Base-by-base conservation (phyloP, 2,888 invertebrate species). In the Kuschelorhynchus macadamiae region DNA sequence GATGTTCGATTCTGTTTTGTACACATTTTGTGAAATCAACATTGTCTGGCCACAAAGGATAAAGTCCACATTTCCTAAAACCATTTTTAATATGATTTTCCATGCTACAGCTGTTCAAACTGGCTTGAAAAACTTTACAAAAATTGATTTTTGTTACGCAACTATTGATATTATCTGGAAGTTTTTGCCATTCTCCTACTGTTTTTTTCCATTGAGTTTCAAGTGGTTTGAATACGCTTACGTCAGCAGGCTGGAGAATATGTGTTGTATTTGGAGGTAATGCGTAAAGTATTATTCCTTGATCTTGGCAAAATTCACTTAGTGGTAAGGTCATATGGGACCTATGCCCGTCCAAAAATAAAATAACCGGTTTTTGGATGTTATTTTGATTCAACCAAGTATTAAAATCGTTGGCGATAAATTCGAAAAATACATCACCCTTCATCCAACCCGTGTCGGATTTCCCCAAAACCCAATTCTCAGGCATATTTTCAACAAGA, bases 161-260 rank as follows among this genome's bases (percentile, higher is more conserved):
- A 14, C 16, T 18, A 49, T 72, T 71, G 1, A 57, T 32, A 36
- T 69, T 70, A 59, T 72, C 72, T 25, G 71, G 71, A 47, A 33
- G 39, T 17, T 57, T 69, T 56, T 72, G 67, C 68, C 66, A 69
- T 17, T 50, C 14, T 42, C 55, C 42, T 3, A 74, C 63, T 17
- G 72, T 66, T 16, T 71, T 68, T 72, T 74, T 71, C 75, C 75
- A 77, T 17, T 72, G 57, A 7, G 46, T 12, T 50, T 77, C 76
- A n/a, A 76, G 41, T 9, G 75, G 74, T 8, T 59, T 55, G 55
- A 77, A 78, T 12, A 78, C 72, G 5, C 71, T 69, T n/a, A 76
- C 74, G 61, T 76, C 74, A 3, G 71, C 71, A 4, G 76, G 77
- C 53, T 78, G 77, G n/a, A 75, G 39, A 11, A 77, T 73, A 33